phyloP scores from a whole-genome alignment of 2,113 vertebrate genomes.

The Cinclus cinclus region DNA sequence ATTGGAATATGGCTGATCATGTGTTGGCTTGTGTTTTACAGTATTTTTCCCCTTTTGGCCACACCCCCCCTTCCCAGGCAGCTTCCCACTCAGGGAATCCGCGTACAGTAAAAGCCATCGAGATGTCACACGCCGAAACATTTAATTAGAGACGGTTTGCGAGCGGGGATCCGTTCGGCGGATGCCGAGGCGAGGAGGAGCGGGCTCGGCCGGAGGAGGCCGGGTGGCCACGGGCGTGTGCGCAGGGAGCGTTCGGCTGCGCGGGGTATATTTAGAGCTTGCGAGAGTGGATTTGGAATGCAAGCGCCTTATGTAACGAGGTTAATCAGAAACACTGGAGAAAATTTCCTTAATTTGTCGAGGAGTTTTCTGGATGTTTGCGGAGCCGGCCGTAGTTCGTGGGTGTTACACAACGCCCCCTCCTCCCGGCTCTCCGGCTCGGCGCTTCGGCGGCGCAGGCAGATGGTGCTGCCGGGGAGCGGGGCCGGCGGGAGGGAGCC shows the following conservation, averaged over 20 bases:
- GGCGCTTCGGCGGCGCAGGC: conserved; percentile 7
- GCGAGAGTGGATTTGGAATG: conserved; percentile 90
- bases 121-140: conserved; percentile 69
- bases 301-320: conserved; percentile 96
- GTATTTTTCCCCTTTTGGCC: conserved; percentile 83
- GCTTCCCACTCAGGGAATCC: conserved; percentile 81
- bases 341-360: conserved; percentile 74
- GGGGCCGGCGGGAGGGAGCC: background rate
- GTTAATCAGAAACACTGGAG: conserved; percentile 92
- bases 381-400: conserved; percentile 26
- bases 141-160: conserved; percentile 70
- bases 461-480: conserved; percentile 17
- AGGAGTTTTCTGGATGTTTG: conserved; percentile 29
- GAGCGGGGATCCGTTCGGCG: conserved; percentile 31
- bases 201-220: conserved; percentile 1
- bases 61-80: conserved; percentile 83
- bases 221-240: conserved; percentile 28
- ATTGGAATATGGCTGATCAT: conserved; percentile 74
- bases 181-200: background rate
- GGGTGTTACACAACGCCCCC: conserved; percentile 29
- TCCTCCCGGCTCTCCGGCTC: background rate
- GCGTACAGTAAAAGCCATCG: conserved; percentile 82
- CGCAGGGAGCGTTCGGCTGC: conserved; percentile 61
- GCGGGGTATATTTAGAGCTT: conserved; percentile 87
- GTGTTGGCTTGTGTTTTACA: conserved; percentile 86